Base-by-base conservation (phyloP, 2,797 vertebrate species). In the Leptodactylus fallax region DNA sequence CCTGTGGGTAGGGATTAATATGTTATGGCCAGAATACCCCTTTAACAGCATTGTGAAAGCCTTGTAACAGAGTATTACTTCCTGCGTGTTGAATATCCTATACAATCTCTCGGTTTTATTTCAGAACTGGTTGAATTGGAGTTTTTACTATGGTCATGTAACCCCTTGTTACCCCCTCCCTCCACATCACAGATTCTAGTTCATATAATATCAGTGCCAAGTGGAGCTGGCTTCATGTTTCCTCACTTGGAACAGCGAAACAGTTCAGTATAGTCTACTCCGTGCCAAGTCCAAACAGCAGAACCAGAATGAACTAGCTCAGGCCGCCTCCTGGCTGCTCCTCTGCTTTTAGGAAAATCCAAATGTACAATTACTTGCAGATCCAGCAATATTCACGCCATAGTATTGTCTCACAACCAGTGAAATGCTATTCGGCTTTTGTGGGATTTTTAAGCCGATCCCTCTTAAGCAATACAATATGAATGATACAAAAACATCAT, bases 231-330 rank as follows among this genome's bases (percentile, higher is more conserved):
- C 45, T 65, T 92, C 83, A 61, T 90, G 61, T 91, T 93, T 89
- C 85, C 71, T 61, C 61, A 80, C 63, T 90, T 81, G 76, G 11
- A 76, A 21, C 61, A 86, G 60, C 87, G 36, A 45, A 91, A 85
- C 88, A 89, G n/a, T 90, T 81, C 85, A 60, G 55, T 60, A 88
- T 82, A 87, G 25, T 80, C 5, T 23, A 85, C 90, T 61, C 23
- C 21, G 79, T 67, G 87, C 87, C 87, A 91, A 87, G 88, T 92
- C 91, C 90, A 85, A 91, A 90, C 72, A 87, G 69, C 87, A 71
- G 74, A 92, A 92, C 92, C 90, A 89, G 93, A 92, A 90, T 87
- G 83, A 92, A 92, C 92, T 71, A 87, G 91, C 92, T 91, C 85
- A 88, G 90, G 56, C 88, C 67, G 85, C 90, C 86, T 87, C 91